A percentile compares a stretch with the other conserved stretches of the same genome.
phyloP scores from a whole-genome alignment of 2,888 invertebrate genomes.

The Melinopterus prodromus region DNA sequence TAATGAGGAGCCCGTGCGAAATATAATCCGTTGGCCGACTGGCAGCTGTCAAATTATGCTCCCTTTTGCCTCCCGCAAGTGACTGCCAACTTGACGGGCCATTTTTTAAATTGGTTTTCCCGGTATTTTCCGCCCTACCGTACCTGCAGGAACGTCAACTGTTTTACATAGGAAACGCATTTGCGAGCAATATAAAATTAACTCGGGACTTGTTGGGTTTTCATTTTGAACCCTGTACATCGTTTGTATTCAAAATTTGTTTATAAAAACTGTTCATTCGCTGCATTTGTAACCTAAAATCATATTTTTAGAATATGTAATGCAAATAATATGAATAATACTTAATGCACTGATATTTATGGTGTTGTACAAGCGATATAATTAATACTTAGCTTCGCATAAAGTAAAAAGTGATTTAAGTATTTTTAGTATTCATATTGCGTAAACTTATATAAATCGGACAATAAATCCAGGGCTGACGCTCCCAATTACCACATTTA shows the following conservation, averaged over 20 bases:
- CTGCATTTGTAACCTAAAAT: too few relatives aligned
- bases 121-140: background rate
- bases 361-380: too few relatives aligned
- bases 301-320: too few relatives aligned
- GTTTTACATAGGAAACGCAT: background rate
- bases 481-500: too few relatives aligned
- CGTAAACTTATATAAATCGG: too few relatives aligned
- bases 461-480: too few relatives aligned
- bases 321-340: too few relatives aligned
- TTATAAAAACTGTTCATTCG: background rate
- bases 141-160: background rate
- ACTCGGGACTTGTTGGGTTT: background rate
- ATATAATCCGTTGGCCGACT: background rate
- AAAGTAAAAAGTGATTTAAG: too few relatives aligned
- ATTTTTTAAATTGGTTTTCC: background rate
- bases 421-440: too few relatives aligned
- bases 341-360: too few relatives aligned
- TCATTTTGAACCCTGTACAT: too few relatives aligned
- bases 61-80: background rate
- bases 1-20: background rate
- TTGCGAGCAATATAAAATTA: background rate
- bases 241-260: background rate
- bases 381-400: too few relatives aligned
- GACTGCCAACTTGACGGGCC: background rate
- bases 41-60: background rate